Conservation (phyloP, 2,797 vertebrate species). For the Hydrolagus colliei region DNA sequence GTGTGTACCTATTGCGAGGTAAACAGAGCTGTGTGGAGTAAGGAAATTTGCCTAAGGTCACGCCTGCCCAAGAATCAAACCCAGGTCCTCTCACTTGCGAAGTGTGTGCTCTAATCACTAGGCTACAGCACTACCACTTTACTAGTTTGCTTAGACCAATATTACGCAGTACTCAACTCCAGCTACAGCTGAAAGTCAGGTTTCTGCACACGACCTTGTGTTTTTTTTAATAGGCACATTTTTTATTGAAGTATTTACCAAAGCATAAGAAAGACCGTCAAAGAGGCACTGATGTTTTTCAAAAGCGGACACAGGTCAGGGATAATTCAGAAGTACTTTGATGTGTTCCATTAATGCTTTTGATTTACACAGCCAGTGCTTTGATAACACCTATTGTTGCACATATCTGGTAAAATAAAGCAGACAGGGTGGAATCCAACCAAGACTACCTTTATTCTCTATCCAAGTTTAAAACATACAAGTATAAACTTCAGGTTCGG, state of each 20-base stretch:
- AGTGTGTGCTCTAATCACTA: too few species aligned
- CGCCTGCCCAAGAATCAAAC: too few species aligned
- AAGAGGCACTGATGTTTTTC: not conserved
- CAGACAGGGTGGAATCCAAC: constrained; percentile 18
- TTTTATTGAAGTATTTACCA: constrained; percentile 24
- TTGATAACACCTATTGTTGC: constrained; percentile 13
- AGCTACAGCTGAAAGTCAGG: not conserved
- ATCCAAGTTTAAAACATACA: not conserved
- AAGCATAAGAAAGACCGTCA: constrained; percentile 20
- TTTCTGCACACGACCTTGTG: constrained; percentile 1
- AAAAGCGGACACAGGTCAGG: not conserved
- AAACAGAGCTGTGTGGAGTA: too few species aligned
- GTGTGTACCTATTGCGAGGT: too few species aligned
- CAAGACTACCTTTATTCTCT: constrained; percentile 18
- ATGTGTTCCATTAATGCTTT: constrained; percentile 20
- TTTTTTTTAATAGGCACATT: constrained; percentile 9
- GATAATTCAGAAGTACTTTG: constrained; percentile 24
- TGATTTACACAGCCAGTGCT: constrained; percentile 13
- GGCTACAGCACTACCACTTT: too few species aligned
- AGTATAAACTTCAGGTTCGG: not conserved
- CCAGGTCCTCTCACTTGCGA: too few species aligned
- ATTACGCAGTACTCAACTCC: too few species aligned
- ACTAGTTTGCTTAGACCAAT: too few species aligned
- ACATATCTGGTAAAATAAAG: constrained; percentile 28
- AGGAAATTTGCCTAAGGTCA: too few species aligned